phyloP scores from a whole-genome alignment of 2,797 vertebrate species.

The Neoniphon sammara region DNA sequence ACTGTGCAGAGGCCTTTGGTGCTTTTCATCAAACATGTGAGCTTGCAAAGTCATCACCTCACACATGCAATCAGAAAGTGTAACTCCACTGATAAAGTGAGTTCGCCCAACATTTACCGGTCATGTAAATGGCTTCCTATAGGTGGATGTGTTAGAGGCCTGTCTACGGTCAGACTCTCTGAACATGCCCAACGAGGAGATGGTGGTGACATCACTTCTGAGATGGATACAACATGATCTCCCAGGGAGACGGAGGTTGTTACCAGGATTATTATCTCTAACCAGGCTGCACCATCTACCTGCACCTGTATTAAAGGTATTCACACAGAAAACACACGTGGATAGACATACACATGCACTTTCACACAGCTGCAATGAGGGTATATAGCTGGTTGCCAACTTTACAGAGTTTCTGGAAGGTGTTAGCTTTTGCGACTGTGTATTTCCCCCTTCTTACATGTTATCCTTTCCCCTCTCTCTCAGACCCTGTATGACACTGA shows the following conservation, averaged over 20 bases:
- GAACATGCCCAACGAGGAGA: slow-evolving; percentile 89
- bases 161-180: slow-evolving; percentile 89
- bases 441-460: neutral
- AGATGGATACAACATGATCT: slow-evolving; percentile 87
- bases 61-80: neutral
- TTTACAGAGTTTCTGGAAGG: neutral
- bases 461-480: slow-evolving; percentile 3
- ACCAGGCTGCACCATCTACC: slow-evolving; percentile 93
- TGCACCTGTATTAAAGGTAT: slow-evolving; percentile 84
- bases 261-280: slow-evolving; percentile 87
- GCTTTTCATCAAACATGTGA: neutral
- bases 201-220: slow-evolving; percentile 86
- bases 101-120: too few species aligned
- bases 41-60: neutral
- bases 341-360: neutral
- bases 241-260: slow-evolving; percentile 81
- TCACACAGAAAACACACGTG: slow-evolving; percentile 14
- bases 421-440: neutral
- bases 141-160: slow-evolving; percentile 85
- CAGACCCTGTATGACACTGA: slow-evolving; percentile 79
- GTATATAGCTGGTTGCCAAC: neutral
- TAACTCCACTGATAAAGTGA: too few species aligned
- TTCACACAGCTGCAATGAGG: neutral
- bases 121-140: neutral
- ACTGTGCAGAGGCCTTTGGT: neutral